These are phyloP conservation scores for Carlito syrichta DNA, from an alignment of 2,113 vertebrate species.

Conservation along the genomic window DNA sequence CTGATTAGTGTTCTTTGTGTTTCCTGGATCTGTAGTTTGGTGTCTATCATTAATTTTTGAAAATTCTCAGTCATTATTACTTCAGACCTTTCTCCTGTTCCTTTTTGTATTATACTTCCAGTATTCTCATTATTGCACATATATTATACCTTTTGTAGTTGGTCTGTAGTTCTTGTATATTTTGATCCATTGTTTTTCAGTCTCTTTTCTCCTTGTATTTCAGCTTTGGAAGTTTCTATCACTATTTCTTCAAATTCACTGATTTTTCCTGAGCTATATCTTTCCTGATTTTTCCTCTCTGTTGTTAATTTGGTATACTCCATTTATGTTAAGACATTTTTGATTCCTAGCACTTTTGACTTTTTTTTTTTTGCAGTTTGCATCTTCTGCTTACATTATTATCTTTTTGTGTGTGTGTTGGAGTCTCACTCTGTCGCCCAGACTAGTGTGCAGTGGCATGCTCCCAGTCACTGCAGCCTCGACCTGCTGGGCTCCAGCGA, in stretches of 20 bases:
- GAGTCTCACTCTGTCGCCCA: too few relatives aligned
- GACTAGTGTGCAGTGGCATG: too few relatives aligned
- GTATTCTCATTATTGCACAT: not conserved
- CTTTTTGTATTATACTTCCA: not conserved
- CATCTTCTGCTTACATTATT: not conserved
- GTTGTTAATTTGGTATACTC: rapidly evolving
- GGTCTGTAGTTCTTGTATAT: not conserved
- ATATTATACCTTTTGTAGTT: not conserved
- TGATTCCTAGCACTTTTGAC: not conserved
- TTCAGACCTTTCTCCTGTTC: not conserved
- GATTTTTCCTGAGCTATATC: not conserved
- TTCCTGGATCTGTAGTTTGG: not conserved
- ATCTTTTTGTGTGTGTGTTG: too few relatives aligned
- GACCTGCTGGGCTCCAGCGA: too few relatives aligned
- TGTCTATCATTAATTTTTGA: not conserved
- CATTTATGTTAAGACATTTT: too few relatives aligned
- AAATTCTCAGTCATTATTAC: not conserved
- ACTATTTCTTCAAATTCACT: not conserved
- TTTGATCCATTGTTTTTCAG: not conserved
- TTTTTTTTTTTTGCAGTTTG: not conserved
- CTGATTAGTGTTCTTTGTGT: not conserved
- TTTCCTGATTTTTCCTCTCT: not conserved
- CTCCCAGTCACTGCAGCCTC: too few relatives aligned
- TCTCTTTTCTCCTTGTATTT: not conserved
- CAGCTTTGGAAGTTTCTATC: not conserved